These are phyloP conservation scores for Odontesthes bonariensis DNA, from an alignment of 2,113 vertebrate genomes.

Conservation along the genomic window DNA sequence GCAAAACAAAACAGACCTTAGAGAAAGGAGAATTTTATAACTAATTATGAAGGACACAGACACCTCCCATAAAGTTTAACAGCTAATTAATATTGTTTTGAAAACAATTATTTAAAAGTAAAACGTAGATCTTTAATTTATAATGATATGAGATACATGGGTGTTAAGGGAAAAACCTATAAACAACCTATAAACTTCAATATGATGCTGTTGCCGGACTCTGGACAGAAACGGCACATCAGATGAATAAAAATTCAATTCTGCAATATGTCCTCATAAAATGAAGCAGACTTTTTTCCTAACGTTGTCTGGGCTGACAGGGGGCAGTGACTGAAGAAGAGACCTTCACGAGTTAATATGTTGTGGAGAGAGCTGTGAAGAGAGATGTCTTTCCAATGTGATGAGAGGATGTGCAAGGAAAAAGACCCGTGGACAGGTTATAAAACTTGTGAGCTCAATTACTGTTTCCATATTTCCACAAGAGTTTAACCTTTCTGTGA, in stretches of 20 bases:
- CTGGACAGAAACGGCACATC: conserved; percentile 31
- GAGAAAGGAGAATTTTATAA: conserved; percentile 2
- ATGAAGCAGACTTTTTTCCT: conserved; percentile 50
- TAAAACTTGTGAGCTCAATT: conserved; percentile 35
- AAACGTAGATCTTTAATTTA: no score
- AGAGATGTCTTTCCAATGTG: conserved; percentile 12
- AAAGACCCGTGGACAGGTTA: conserved; percentile 39
- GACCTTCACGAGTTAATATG: conserved; percentile 37
- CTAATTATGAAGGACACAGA: not conserved
- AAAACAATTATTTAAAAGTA: conserved; percentile 20
- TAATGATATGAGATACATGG: conserved; percentile 7
- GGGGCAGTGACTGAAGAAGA: conserved; percentile 48
- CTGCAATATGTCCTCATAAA: conserved; percentile 41
- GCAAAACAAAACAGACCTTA: not conserved
- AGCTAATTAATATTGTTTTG: conserved; percentile 16
- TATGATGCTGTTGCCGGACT: conserved; percentile 26
- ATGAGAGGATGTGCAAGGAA: conserved; percentile 18
- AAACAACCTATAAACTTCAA: conserved; percentile 23
- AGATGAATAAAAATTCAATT: conserved; percentile 24
- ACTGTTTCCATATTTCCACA: conserved; percentile 36
- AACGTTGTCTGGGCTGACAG: conserved; percentile 39
- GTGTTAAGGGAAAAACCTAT: conserved; percentile 6
- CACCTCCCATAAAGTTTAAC: not conserved
- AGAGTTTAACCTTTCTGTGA: conserved; percentile 11
- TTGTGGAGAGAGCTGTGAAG: conserved; percentile 24